Evolutionary conservation across 2,797 vertebrate species (phyloP).

Genomic region (Echeneis naucrates): DNA sequence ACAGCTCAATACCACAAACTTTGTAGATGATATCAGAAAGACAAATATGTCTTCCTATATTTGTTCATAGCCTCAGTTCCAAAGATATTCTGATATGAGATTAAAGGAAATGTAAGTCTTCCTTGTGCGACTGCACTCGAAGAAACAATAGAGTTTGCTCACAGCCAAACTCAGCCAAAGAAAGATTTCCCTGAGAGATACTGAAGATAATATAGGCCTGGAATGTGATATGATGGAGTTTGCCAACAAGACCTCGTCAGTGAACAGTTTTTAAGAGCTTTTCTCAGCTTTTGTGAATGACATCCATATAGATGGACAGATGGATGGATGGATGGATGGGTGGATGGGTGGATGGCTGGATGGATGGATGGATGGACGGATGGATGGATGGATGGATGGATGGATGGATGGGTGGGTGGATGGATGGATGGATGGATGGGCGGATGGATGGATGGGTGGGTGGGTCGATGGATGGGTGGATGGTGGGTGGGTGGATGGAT

Average conservation of each 20-base stretch:
- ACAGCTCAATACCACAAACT: conserved; percentile 9
- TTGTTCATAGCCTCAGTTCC: conserved; percentile 48
- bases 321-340: not conserved
- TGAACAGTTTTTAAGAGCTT: conserved; percentile 20
- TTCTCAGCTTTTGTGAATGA: conserved; percentile 23
- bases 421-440: conserved; percentile 10
- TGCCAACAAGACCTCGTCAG: conserved; percentile 45
- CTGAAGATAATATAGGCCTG: conserved; percentile 50
- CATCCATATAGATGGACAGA: not conserved
- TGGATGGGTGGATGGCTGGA: too few species aligned
- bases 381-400: conserved; percentile 3
- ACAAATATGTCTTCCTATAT: conserved; percentile 64
- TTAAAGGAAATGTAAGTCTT: conserved; percentile 58
- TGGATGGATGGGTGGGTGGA: not conserved
- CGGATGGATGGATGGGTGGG: not conserved
- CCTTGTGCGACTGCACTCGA: conserved; percentile 50
- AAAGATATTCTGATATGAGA: conserved; percentile 58
- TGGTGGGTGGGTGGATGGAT: conserved; percentile 19
- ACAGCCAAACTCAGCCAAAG: conserved; percentile 42
- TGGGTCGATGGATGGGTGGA: too few species aligned
- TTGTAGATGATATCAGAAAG: conserved; percentile 42
- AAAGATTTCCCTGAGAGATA: conserved; percentile 56
- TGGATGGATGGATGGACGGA: too few species aligned
- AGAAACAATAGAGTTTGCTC: conserved; percentile 59
- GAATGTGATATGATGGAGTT: conserved; percentile 49